Evolutionary conservation across 2,888 invertebrate species (phyloP).

Genomic region (Tanypteryx hageni): DNA sequence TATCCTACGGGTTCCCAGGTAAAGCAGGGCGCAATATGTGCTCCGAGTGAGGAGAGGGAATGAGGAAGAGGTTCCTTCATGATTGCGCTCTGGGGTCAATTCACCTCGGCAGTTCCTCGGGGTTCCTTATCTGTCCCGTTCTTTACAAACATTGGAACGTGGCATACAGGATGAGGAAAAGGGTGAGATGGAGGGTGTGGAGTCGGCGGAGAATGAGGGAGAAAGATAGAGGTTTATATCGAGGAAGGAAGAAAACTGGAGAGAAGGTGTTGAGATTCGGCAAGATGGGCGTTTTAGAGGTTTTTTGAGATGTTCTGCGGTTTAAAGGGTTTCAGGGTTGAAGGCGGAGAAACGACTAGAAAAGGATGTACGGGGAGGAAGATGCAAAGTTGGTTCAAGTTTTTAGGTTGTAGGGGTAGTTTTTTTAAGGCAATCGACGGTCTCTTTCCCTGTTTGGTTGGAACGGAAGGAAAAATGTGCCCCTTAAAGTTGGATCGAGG

Average conservation of each 20-base stretch:
- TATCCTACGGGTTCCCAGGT: neutral
- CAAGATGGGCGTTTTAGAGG: neutral
- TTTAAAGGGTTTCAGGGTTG: neutral
- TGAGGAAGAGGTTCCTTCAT: neutral
- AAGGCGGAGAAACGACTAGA: neutral
- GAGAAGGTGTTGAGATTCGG: neutral
- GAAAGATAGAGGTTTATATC: neutral
- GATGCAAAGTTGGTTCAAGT: neutral
- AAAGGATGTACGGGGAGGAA: neutral
- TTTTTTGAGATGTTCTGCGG: neutral
- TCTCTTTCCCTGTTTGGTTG: neutral
- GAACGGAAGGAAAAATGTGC: neutral
- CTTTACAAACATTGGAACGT: conserved; percentile 9
- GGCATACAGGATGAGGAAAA: conserved; percentile 2
- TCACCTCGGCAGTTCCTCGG: neutral
- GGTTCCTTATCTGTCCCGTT: conserved; percentile 8
- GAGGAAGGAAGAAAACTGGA: neutral
- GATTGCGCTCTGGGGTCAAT: conserved; percentile 5
- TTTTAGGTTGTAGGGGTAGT: neutral
- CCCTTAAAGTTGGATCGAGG: too few relatives aligned
- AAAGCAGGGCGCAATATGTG: conserved; percentile 11
- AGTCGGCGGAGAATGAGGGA: neutral
- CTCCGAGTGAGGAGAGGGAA: neutral
- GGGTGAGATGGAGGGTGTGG: neutral
- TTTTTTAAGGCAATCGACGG: neutral